These are phyloP conservation scores for Platyura marginata DNA, from an alignment of 1,140 invertebrate species.

Conservation along the genomic window DNA sequence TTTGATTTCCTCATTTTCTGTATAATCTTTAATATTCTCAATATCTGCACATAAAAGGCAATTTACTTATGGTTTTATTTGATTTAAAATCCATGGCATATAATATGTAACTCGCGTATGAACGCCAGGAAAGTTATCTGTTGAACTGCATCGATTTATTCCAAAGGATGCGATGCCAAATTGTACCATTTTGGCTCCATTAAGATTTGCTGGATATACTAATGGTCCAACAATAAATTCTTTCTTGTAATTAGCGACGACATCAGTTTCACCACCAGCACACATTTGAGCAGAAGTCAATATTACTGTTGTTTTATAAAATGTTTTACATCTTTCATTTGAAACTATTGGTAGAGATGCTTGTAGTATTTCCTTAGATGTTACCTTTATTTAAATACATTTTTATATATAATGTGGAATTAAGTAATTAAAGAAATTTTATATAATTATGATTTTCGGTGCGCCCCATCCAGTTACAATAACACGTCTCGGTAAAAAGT, in stretches of 20 bases:
- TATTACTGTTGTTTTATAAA: not conserved
- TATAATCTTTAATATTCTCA: too few relatives aligned
- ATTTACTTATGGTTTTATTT: too few relatives aligned
- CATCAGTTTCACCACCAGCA: slow-evolving; percentile 30
- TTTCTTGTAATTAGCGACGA: slow-evolving; percentile 40
- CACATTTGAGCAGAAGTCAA: slow-evolving; percentile 12
- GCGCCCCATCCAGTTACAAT: slow-evolving; percentile 50
- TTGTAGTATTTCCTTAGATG: not conserved
- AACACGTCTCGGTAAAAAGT: slow-evolving; percentile 24
- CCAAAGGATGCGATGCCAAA: too few relatives aligned
- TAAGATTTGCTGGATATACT: too few relatives aligned
- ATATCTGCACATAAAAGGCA: too few relatives aligned
- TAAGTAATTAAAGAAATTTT: not conserved
- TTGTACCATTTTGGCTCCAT: too few relatives aligned
- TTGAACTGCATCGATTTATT: too few relatives aligned
- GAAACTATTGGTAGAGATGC: not conserved
- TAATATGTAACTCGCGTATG: too few relatives aligned
- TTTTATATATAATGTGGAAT: not conserved
- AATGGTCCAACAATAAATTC: not conserved
- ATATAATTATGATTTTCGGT: slow-evolving; percentile 23
- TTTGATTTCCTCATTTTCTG: too few relatives aligned
- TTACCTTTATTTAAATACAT: not conserved
- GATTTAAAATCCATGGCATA: too few relatives aligned
- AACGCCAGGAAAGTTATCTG: too few relatives aligned
- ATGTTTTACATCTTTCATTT: not conserved